Evolutionary conservation across 1,140 invertebrate species (phyloP), one percentile per base, ranked within the genome.

Genomic region (Schmidtea mediterranea): DNA sequence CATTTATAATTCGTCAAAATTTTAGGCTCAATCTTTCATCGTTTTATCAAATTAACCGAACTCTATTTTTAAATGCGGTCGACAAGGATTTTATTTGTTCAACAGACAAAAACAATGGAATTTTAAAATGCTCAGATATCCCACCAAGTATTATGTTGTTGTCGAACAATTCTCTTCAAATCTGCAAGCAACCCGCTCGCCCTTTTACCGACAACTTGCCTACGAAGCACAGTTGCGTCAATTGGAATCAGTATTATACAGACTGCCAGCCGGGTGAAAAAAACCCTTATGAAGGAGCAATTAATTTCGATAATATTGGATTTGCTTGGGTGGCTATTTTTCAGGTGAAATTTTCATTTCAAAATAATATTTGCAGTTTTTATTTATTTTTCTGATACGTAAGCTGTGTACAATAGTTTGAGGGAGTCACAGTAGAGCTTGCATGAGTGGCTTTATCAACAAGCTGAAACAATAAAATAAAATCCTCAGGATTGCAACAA

Each of bases 241-340:
- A 98, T 71, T 97, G 89, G 89, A 90, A 97, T 69, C 78, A 87
- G 68, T 98, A 97, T 69, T 98, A 95, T 62, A 87, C 80, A 32
- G 76, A 80, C 56, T 98, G 92, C 67, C 75, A 75, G 46, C 75
- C 84, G 48, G 78, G 79, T 49, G 83, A 83, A 38, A 75, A 77
- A 56, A 98, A 98, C 72, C 92, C 92, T 21, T 98, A 95, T 66
- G 83, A 90, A 69, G 89, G 89, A 39, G 90, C 90, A 19, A 94
- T 98, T 58, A 92, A 86, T 13, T 98, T 98, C 67, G 92, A 98
- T 68, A 97, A 97, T 66, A 97, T 97, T 55, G 90, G 89, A 40
- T 74, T 95, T 53, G 92, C 92, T 36, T 98, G 92, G 92, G 89
- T 97, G 46, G 89, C 90, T 51, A 98, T 98, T 66, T 98, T 98